phyloP scores from a whole-genome alignment of 2,797 vertebrate genomes.

The Neoniphon sammara region DNA sequence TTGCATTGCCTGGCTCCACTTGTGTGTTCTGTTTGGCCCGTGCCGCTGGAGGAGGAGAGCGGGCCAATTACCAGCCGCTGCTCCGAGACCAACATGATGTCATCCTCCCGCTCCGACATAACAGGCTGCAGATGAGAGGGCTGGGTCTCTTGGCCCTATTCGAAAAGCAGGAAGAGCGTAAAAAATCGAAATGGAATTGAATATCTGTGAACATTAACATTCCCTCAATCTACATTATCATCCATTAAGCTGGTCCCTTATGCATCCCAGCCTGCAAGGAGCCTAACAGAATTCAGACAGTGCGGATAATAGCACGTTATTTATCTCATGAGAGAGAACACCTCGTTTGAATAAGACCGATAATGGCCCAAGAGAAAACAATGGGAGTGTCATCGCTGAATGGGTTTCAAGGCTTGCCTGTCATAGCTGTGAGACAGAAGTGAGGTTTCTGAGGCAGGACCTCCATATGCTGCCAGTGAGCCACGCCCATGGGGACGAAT shows the following conservation, averaged over 20 bases:
- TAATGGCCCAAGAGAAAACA: conserved; percentile 68
- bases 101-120: conserved; percentile 78
- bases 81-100: conserved; percentile 83
- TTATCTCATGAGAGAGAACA: conserved; percentile 52
- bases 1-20: conserved; percentile 85
- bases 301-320: conserved; percentile 56
- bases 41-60: conserved; percentile 79
- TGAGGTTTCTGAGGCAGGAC: conserved; percentile 13
- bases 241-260: conserved; percentile 44
- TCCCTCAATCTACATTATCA: conserved; percentile 59
- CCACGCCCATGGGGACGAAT: conserved; percentile 39
- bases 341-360: conserved; percentile 73
- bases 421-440: conserved; percentile 52
- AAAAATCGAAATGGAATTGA: conserved; percentile 55
- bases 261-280: conserved; percentile 46
- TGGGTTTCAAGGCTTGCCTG: conserved; percentile 24
- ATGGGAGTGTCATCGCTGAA: conserved; percentile 36
- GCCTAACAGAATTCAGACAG: conserved; percentile 47
- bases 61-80: conserved; percentile 83
- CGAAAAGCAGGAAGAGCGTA: conserved; percentile 62
- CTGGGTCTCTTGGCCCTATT: conserved; percentile 69
- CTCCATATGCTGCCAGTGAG: conserved; percentile 18
- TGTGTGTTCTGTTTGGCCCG: conserved; percentile 86
- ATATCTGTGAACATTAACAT: conserved; percentile 67
- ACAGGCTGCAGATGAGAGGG: conserved; percentile 85